Evolutionary conservation across 1,140 invertebrate species (phyloP), one percentile per base, ranked within the genome.

Genomic region (Aphidius gifuensis): DNA sequence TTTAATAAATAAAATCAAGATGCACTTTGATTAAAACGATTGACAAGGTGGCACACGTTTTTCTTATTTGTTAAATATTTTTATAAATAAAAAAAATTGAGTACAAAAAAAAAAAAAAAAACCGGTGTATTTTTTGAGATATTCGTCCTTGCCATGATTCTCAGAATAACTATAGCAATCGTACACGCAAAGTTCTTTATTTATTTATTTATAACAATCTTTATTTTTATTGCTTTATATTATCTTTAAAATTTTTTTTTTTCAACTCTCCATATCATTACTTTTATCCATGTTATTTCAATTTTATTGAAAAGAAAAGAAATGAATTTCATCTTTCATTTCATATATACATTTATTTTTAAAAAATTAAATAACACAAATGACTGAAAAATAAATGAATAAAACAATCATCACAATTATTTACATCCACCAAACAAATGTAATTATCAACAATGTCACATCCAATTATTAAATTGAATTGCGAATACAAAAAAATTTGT

Each of bases 401-500:
- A 32, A 32, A 32, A 32, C 2, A 16, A 16, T 16, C 16, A 16
- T 16, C 16, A 16, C 16, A 16, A 16, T 16, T 16, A 16, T 16
- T 16, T 16, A 16, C 1, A 16, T 16, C 16, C 16, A 16, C 67
- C 65, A 49, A 8, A 21, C 39, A 40, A 68, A 69, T 61, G 73
- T 74, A 77, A 75, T 78, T 77, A 76, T 69, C 68, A 64, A 66
- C 68, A 73, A 74, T 73, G 73, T 78, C 71, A 69, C 71, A 72
- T 76, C 77, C 74, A 78, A 79, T 78, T 77, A 74, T 68, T 75
- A 76, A 78, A 79, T 76, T 72, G 69, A 71, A 65, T 69, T 67
- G 67, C 67, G 62, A 66, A 49, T 56, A 11, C 44, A 49, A 23
- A 42, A 32, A 55, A 47, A 55, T 55, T 32, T 32, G 2, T 40